These are phyloP conservation scores for Microctonus brassicae DNA, from an alignment of 2,888 invertebrate species.

Conservation along the genomic window DNA sequence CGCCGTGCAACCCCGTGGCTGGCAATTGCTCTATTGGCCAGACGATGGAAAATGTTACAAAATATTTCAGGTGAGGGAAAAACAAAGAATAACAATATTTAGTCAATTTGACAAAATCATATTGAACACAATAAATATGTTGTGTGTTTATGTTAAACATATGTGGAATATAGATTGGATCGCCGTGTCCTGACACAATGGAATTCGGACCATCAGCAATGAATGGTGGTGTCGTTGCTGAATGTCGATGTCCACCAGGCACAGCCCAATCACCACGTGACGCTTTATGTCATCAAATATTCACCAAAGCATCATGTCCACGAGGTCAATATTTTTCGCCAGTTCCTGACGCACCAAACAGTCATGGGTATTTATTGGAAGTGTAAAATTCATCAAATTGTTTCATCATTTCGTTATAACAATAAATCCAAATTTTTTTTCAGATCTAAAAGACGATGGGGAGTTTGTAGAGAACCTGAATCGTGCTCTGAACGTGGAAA, in stretches of 20 bases:
- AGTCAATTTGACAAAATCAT: slow-evolving; percentile 30
- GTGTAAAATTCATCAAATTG: neutral
- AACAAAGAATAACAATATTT: slow-evolving; percentile 22
- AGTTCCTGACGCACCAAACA: slow-evolving; percentile 67
- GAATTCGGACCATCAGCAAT: slow-evolving; percentile 79
- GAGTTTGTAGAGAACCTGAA: slow-evolving; percentile 79
- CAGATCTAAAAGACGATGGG: slow-evolving; percentile 77
- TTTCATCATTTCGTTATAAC: neutral
- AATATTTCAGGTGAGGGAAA: slow-evolving; percentile 79
- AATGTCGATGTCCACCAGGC: slow-evolving; percentile 87
- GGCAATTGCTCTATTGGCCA: slow-evolving; percentile 90
- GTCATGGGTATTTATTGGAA: slow-evolving; percentile 50
- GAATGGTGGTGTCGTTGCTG: slow-evolving; percentile 76
- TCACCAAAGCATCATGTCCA: slow-evolving; percentile 81
- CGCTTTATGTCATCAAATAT: slow-evolving; percentile 81
- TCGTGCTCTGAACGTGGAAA: slow-evolving; percentile 76
- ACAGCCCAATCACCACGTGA: slow-evolving; percentile 80
- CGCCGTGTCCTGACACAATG: slow-evolving; percentile 88
- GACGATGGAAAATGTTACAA: slow-evolving; percentile 87
- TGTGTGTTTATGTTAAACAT: too few relatives aligned
- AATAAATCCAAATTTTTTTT: slow-evolving; percentile 29
- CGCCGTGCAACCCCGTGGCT: slow-evolving; percentile 83
- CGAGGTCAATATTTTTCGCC: slow-evolving; percentile 84
- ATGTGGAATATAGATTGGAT: too few relatives aligned
- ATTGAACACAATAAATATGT: too few relatives aligned